Evolutionary conservation across 2,888 invertebrate species (phyloP), one percentile per base, ranked within the genome.

Genomic region (Xanthia togata): DNA sequence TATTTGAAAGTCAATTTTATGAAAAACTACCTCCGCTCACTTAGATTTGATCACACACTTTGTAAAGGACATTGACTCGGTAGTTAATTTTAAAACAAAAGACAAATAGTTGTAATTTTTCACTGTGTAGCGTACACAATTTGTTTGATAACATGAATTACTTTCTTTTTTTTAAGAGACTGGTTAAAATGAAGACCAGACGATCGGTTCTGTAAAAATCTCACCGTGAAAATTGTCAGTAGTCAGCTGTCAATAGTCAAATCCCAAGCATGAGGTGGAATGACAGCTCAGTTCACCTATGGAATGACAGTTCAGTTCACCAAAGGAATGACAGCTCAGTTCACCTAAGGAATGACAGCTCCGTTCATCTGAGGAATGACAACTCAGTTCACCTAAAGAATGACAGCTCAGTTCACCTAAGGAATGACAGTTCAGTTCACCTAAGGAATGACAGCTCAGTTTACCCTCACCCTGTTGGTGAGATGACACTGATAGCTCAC

Each of bases 1-100:
- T 73, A 67, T 74, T 57, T 81, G 41, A 74, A 69, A 69, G 65
- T 71, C 59, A 71, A 82, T 70, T 70, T 44, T 53, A 64, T 71
- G 63, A 47, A 35, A 59, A 69, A 60, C 20, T 44, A 71, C 12
- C 14, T 44, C 41, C 31, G 31, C n/a, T 57, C 50, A 26, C n/a
- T 68, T 53, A 60, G 55, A 57, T 67, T 47, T 55, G 44, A 81
- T 69, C 67, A 44, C 50, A 47, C n/a, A 38, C 20, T 53, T 82
- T 14, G 14, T 55, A 47, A 55, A 76, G 65, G 23, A 9, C 65
- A 70, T 64, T 81, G 62, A 59, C 35, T 50, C 53, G 5, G 0
- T 1, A 26, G 31, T 26, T n/a, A 70, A 35, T 78, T 44, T 5
- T n/a, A 35, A 59, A 47, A 72, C 17, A 23, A 55, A 53, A 59